These are phyloP conservation scores for Dendropsophus ebraccatus DNA, from an alignment of 2,113 vertebrate species.

Conservation along the genomic window DNA sequence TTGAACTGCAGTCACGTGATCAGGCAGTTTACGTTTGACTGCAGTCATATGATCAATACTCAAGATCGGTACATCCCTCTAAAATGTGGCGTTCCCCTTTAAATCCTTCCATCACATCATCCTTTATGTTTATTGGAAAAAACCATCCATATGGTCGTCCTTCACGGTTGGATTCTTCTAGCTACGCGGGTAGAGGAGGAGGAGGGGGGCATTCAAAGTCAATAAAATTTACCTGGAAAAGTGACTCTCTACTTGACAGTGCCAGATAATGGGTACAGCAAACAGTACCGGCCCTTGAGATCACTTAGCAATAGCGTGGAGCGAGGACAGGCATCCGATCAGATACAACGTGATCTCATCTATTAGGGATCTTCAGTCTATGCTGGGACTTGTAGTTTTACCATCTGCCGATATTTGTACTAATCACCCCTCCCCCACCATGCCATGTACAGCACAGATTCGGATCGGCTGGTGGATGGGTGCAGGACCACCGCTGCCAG, in stretches of 20 bases:
- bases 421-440: neutral
- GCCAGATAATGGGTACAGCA: slow-evolving; percentile 18
- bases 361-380: no score
- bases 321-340: neutral
- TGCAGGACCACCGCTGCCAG: neutral
- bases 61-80: no score
- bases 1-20: no score
- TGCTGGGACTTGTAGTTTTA: slow-evolving; percentile 21
- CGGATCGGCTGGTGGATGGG: neutral
- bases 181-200: neutral
- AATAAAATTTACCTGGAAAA: neutral
- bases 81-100: neutral
- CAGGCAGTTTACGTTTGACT: no score
- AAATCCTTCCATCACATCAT: neutral
- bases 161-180: no score
- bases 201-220: neutral
- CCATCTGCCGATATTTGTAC: neutral
- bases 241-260: neutral
- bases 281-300: neutral
- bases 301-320: neutral
- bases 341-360: neutral
- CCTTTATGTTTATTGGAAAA: no score
- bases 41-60: no score
- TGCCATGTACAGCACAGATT: neutral
- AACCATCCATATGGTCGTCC: neutral